Percentiles rank a stretch among this genome's conserved stretches.
Conservation (phyloP, 1,140 invertebrate species). For the Orchestia grillus region DNA sequence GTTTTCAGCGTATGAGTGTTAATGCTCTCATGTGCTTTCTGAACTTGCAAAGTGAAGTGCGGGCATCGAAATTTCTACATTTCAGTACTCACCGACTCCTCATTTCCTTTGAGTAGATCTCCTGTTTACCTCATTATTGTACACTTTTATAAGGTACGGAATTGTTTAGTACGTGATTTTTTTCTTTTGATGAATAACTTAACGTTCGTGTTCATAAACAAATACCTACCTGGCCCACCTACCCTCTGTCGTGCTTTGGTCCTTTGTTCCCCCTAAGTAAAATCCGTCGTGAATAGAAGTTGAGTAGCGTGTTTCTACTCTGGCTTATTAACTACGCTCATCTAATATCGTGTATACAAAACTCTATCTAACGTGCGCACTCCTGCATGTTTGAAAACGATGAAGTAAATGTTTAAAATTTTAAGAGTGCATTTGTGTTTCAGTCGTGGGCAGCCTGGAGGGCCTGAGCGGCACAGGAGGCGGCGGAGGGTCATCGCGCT, state of each 20-base stretch:
- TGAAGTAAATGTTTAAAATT: not conserved
- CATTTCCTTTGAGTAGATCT: too few relatives aligned
- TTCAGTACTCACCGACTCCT: not conserved
- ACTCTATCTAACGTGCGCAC: not conserved
- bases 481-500: conserved; percentile 47
- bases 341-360: too few relatives aligned
- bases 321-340: not conserved
- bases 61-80: not conserved
- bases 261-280: not conserved
- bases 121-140: too few relatives aligned
- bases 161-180: too few relatives aligned
- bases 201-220: too few relatives aligned
- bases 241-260: too few relatives aligned
- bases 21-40: not conserved
- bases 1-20: too few relatives aligned
- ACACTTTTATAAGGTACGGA: too few relatives aligned
- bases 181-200: too few relatives aligned
- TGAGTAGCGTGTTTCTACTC: not conserved
- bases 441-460: conserved; percentile 44
- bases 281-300: not conserved
- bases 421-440: not conserved
- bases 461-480: conserved; percentile 59
- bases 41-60: not conserved
- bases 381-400: not conserved
- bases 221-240: too few relatives aligned